Base-by-base conservation (phyloP, 2,113 vertebrate species). In the Tachuris rubrigastra region DNA sequence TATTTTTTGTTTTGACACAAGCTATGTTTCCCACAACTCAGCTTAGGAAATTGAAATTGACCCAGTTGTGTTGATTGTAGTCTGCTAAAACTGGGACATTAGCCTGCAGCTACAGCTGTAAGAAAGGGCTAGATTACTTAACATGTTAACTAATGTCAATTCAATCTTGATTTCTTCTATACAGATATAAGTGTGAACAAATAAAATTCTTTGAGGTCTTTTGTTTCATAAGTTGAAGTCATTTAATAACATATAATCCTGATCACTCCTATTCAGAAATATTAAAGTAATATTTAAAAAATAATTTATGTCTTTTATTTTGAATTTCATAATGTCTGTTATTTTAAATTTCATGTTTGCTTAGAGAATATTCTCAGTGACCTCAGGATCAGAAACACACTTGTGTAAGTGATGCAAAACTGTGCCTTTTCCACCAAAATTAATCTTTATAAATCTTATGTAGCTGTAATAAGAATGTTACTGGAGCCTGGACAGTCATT, bases 51-150 rank as follows among this genome's bases (percentile, higher is more conserved):
- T 62, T 80, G 65, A 86, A 85, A 79, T 49, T 83, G 63, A 91
- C 74, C 50, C 42, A 76, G 27, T 74, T 96, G 66, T 80, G 59
- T 88, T 95, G 71, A 74, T 83, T 46, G 93, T 59, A 49, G 55
- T 35, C 55, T 93, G 37, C 49, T 83, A 83, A 96, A 96, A 96
- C 33, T 83, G 49, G 59, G 33, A 80, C 46, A 50, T 79, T 85
- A 94, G 79, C 53, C n/a, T 86, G 44, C 50, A 66, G 39, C 53
- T 87, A 39, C 49, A 87, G 60, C n/a, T 53, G 17, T 8, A 21
- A 31, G 8, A 87, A 85, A 82, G 21, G 15, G 75, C 68, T 84
- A 53, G 14, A 31, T 68, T 93, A 66, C 28, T 87, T 62, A 83
- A 68, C 20, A 12, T 46, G 41, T 50, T 77, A 87, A 46, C 52